Evolutionary conservation across 1,140 invertebrate species (phyloP), one percentile per base, ranked within the genome.

Genomic region (Muscidifurax raptorellus): DNA sequence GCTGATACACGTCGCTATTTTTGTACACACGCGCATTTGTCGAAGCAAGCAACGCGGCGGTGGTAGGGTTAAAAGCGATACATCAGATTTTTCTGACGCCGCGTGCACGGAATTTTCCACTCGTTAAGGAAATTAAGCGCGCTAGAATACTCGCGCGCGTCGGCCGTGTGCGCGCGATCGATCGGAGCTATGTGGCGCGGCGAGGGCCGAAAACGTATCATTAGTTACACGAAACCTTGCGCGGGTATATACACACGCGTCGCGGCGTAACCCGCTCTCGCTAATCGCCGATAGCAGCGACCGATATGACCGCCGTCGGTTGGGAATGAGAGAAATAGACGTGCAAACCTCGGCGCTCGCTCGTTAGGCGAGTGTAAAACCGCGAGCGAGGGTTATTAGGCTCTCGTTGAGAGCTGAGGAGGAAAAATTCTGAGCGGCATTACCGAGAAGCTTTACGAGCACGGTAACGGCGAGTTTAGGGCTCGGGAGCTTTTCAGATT

Each of bases 151-250:
- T 59, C 52, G 30, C 25, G n/a, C 28, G 28, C 2, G 59, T 18
- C 12, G 2, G 25, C 10, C 2, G 3, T 32, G 75, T 25, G 28
- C 3, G 5, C 2, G 40, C 44, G 25, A 80, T 80, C 77, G 77
- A 84, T 80, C 80, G n/a, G 22, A 12, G 40, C 22, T 52, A 47
- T 47, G 15, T 47, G 7, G 15, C 15, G 15, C 30, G n/a, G 27
- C 67, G 64, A 10, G 22, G 25, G 66, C 30, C 67, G 75, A 66
- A 86, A 84, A 86, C 72, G 78, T 79, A 82, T 86, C 67, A 86
- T 86, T 86, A 86, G 83, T 86, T 86, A 84, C 82, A 86, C 85
- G 85, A 82, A 86, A 69, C 69, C 75, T 59, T 72, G 76, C 80
- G 80, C n/a, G n/a, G n/a, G n/a, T n/a, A n/a, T n/a, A n/a, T 82